Conservation (phyloP, 2,888 invertebrate genomes). For the Pomacea canaliculata region DNA sequence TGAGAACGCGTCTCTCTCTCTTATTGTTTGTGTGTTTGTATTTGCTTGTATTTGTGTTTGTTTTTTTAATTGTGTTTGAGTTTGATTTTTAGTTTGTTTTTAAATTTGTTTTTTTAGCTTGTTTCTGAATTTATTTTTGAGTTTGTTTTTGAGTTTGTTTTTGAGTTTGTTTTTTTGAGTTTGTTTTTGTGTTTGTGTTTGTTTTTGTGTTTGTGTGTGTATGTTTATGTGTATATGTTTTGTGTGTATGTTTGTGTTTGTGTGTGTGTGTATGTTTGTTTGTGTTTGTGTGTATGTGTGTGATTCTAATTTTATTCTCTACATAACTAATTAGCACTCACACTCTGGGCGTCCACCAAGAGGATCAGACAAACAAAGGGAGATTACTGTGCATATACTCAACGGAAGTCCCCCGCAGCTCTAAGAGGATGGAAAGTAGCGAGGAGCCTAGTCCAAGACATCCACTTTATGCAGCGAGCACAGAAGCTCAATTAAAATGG, state of each 20-base stretch:
- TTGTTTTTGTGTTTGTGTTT: not conserved
- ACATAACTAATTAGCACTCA: not conserved
- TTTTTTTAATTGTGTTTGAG: not conserved
- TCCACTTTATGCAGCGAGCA: no score
- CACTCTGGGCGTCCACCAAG: not conserved
- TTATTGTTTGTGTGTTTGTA: conserved; percentile 20
- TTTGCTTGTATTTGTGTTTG: conserved; percentile 8
- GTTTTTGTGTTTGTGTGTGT: conserved; percentile 13
- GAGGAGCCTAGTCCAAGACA: no score
- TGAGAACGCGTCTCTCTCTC: conserved; percentile 11
- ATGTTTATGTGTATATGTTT: conserved; percentile 10
- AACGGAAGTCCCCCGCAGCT: no score
- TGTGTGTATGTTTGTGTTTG: not conserved
- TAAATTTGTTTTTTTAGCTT: not conserved
- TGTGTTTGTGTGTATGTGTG: not conserved
- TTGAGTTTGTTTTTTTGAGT: not conserved
- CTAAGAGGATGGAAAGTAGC: no score
- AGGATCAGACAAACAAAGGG: no score
- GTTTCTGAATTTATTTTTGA: not conserved
- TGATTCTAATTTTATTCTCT: not conserved
- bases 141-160: not conserved
- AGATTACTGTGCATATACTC: no score
- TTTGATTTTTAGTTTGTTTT: no score
- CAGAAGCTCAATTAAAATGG: no score
- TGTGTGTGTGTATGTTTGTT: conserved; percentile 19